Base-by-base conservation (phyloP, 2,797 vertebrate species). In the Lacerta viridis region DNA sequence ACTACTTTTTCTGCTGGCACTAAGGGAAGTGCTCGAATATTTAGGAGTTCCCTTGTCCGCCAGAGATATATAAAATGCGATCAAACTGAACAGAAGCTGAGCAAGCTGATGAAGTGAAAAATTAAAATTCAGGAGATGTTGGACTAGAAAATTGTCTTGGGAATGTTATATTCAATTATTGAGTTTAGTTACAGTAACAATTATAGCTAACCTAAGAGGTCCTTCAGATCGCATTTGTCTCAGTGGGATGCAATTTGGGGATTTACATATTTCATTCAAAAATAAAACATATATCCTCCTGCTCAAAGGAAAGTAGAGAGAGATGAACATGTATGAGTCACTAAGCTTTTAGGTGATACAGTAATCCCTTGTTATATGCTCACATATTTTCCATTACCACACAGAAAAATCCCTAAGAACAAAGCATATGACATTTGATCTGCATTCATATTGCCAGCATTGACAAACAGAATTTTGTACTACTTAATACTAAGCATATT, bases 231-330 rank as follows among this genome's bases (percentile, higher is more conserved):
- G 2, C 39, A 2, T 83, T 91, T 82, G 83, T 90, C 55, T 29
- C 87, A 85, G 55, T 83, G 64, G 89, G 86, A 86, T 90, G n/a
- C 80, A 88, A 90, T 85, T 94, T 90, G 93, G 88, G 59, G 46
- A 94, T 92, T 96, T 96, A 50, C 76, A 72, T 80, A 29, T 89
- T 93, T 95, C 93, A 93, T 90, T 94, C 90, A 93, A 85, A 93
- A 95, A 77, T 93, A 90, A 95, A 94, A 69, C 29, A 17, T 11
- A 50, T 43, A 27, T 8, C 27, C 90, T 93, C 84, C 87, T 87
- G 75, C 91, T 95, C 91, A 89, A 27, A 61, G 68, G 93, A 95
- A 92, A 90, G 13, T 80, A 39, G 59, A 76, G 85, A 77, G 39
- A 83, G 64, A 87, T 76, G 83, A 95, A 87, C 84, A 92, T 90